Percentiles rank a stretch among this genome's conserved stretches.
phyloP scores from a whole-genome alignment of 2,888 invertebrate species.

The Trichacis sp. region DNA sequence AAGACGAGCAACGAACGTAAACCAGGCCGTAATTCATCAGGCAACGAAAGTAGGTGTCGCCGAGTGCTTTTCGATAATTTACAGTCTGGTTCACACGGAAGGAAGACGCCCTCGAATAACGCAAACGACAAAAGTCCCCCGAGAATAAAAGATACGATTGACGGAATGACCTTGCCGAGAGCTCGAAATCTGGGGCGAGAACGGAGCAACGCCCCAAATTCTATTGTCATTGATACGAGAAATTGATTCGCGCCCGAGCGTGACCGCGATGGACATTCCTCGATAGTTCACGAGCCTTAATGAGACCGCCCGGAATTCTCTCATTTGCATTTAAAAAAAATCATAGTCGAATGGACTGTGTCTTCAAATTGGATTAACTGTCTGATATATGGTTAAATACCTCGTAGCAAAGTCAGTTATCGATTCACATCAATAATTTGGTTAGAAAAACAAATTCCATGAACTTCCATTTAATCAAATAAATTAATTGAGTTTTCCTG shows the following conservation, averaged over 20 bases:
- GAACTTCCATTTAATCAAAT: too few species aligned
- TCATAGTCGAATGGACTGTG: too few species aligned
- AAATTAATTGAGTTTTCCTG: too few species aligned
- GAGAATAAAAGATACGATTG: too few species aligned
- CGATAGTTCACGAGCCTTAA: background rate
- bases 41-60: constrained; percentile 4
- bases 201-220: background rate
- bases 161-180: too few species aligned
- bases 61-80: constrained; percentile 1
- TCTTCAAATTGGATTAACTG: too few species aligned
- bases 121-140: background rate
- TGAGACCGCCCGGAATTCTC: background rate
- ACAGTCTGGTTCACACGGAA: background rate
- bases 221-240: background rate
- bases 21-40: constrained; percentile 15
- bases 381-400: too few species aligned
- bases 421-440: too few species aligned
- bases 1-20: constrained; percentile 20
- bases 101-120: background rate
- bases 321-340: too few species aligned
- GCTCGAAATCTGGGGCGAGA: background rate
- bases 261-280: background rate
- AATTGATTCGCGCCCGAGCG: background rate
- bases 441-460: too few species aligned
- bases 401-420: too few species aligned